Percentiles rank a stretch among this genome's conserved stretches.
These are phyloP conservation scores for Rhingia campestris DNA, from an alignment of 2,888 invertebrate species.

Conservation along the genomic window DNA sequence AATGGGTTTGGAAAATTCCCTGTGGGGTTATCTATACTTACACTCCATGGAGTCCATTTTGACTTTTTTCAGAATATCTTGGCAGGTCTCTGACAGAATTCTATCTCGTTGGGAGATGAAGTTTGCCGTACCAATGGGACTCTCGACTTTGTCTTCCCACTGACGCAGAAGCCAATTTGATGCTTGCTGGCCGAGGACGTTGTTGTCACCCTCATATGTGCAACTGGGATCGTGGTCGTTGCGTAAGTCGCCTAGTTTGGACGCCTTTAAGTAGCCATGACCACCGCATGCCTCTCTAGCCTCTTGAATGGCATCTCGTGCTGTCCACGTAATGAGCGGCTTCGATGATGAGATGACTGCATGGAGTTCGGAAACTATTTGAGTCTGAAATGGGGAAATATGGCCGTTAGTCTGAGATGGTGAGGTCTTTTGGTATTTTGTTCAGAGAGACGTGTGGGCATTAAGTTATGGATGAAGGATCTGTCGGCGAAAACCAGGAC, in stretches of 20 bases:
- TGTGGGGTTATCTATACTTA: constrained; percentile 73
- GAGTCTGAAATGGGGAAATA: constrained; percentile 76
- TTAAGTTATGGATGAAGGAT: too few relatives aligned
- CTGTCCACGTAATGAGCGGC: constrained; percentile 89
- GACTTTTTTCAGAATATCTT: constrained; percentile 72
- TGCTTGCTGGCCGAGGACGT: constrained; percentile 94
- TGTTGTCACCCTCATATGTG: constrained; percentile 97
- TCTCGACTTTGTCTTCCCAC: constrained; percentile 85
- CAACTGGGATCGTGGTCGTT: constrained; percentile 94
- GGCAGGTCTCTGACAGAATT: constrained; percentile 81
- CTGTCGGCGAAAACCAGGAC: too few relatives aligned
- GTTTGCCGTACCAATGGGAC: constrained; percentile 88
- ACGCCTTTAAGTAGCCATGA: constrained; percentile 90
- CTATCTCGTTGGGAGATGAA: constrained; percentile 85
- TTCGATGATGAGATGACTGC: constrained; percentile 87
- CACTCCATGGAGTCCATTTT: constrained; percentile 78
- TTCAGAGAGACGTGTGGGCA: too few relatives aligned
- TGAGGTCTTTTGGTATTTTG: not conserved
- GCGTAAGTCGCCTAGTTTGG: constrained; percentile 92
- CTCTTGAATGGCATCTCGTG: constrained; percentile 91
- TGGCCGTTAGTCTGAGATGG: not conserved
- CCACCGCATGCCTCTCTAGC: constrained; percentile 94
- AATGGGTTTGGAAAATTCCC: not conserved
- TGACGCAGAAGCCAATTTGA: constrained; percentile 93
- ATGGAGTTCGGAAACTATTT: constrained; percentile 86